Evolutionary conservation across 2,797 vertebrate species (phyloP).

Genomic region (Pteronotus mesoamericanus): DNA sequence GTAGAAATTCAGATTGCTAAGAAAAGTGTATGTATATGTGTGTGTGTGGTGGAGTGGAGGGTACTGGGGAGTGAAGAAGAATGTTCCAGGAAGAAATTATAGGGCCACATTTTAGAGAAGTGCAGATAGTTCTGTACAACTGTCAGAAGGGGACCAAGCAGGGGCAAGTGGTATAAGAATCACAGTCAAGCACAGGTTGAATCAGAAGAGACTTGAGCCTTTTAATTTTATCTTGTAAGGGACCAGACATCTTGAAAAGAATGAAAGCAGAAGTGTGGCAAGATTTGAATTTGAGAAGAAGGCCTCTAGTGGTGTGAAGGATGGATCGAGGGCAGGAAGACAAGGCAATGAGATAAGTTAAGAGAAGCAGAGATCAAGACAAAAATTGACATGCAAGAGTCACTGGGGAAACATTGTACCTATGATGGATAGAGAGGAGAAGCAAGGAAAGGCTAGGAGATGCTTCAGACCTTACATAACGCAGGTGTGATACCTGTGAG

Average conservation of each 20-base stretch:
- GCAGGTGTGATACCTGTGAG: not conserved
- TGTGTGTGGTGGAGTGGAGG: not conserved
- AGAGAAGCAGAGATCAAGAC: not conserved
- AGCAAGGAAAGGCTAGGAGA: not conserved
- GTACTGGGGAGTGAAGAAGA: not conserved
- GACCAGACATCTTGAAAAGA: not conserved
- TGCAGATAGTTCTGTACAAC: not conserved
- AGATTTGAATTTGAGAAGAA: not conserved
- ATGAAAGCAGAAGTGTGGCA: not conserved
- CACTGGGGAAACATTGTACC: not conserved
- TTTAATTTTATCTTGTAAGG: not conserved
- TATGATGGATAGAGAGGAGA: not conserved
- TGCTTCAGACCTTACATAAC: not conserved
- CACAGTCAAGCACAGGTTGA: not conserved
- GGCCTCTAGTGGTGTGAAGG: not conserved
- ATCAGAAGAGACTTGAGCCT: not conserved
- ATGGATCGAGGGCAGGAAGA: not conserved
- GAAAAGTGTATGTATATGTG: not conserved
- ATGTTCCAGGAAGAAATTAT: not conserved
- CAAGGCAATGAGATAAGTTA: not conserved
- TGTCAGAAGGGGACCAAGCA: not conserved
- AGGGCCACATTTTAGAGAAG: not conserved
- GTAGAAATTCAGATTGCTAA: not conserved
- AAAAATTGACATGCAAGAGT: not conserved
- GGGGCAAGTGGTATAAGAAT: not conserved